A percentile compares a stretch with the other conserved stretches of the same genome.
Conservation (phyloP, 1,140 invertebrate genomes). For the Brachionus angularis region DNA sequence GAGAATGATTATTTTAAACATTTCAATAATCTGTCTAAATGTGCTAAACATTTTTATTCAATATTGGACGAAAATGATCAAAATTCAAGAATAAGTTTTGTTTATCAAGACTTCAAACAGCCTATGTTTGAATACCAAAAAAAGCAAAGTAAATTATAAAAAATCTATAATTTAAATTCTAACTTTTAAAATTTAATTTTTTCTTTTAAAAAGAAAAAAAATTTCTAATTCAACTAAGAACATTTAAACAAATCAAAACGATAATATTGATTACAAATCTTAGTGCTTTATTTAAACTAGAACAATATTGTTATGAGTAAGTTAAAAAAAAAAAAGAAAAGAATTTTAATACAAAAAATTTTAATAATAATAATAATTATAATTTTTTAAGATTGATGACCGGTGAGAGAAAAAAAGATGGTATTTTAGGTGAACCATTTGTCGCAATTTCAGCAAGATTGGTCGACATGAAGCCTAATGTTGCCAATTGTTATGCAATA, state of each 20-base stretch:
- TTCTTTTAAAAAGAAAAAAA: slow-evolving; percentile 25
- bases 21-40: neutral
- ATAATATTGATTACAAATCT: slow-evolving; percentile 20
- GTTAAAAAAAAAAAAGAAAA: neutral
- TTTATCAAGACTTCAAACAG: slow-evolving; percentile 32
- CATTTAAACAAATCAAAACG: slow-evolving; percentile 18
- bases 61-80: neutral
- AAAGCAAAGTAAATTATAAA: neutral
- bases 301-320: slow-evolving; percentile 44
- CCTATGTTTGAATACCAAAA: slow-evolving; percentile 12
- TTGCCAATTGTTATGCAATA: slow-evolving; percentile 11
- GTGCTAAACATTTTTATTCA: neutral
- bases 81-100: slow-evolving; percentile 11
- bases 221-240: slow-evolving; percentile 5
- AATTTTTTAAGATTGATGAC: slow-evolving; percentile 27
- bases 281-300: slow-evolving; percentile 26
- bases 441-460: slow-evolving; percentile 7
- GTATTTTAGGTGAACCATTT: slow-evolving; percentile 30
- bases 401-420: slow-evolving; percentile 19
- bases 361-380: neutral
- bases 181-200: neutral
- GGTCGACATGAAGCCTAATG: neutral
- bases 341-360: neutral
- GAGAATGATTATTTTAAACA: slow-evolving; percentile 10
- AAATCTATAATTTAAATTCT: neutral